Conservation (phyloP, 2,888 invertebrate species). For the Dioctria linearis region DNA sequence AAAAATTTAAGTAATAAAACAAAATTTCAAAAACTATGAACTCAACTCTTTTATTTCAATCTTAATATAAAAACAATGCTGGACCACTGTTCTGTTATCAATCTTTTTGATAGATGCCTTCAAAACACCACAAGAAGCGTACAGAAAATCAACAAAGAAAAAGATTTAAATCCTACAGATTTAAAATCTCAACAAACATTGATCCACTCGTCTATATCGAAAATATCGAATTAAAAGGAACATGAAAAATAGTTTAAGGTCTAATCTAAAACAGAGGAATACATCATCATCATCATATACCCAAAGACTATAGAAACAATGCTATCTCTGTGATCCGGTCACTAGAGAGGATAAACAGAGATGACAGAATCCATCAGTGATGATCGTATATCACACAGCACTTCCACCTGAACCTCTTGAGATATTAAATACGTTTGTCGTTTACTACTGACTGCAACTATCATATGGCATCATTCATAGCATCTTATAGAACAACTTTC, state of each 20-base stretch:
- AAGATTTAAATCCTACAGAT: too few species aligned
- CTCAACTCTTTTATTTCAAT: too few species aligned
- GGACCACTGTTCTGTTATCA: too few species aligned
- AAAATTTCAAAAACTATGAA: too few species aligned
- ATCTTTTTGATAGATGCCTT: too few species aligned
- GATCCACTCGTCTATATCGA: too few species aligned
- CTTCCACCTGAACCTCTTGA: constrained; percentile 22
- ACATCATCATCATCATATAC: neutral
- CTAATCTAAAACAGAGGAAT: constrained; percentile 27
- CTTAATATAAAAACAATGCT: too few species aligned
- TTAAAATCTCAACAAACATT: too few species aligned
- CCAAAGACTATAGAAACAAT: neutral
- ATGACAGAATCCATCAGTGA: neutral
- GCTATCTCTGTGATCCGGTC: constrained; percentile 6
- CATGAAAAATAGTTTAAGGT: constrained; percentile 39
- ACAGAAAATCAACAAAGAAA: too few species aligned
- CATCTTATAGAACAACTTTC: constrained; percentile 16
- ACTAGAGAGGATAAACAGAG: constrained; percentile 16
- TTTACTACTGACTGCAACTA: neutral
- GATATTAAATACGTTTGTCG: neutral
- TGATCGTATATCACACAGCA: constrained; percentile 13
- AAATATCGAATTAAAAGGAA: neutral
- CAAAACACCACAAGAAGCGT: too few species aligned
- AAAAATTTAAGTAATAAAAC: too few species aligned
- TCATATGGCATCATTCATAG: neutral